Evolutionary conservation across 2,113 vertebrate species (phyloP), one percentile per base, ranked within the genome.

Genomic region (Oceanodroma tethys): DNA sequence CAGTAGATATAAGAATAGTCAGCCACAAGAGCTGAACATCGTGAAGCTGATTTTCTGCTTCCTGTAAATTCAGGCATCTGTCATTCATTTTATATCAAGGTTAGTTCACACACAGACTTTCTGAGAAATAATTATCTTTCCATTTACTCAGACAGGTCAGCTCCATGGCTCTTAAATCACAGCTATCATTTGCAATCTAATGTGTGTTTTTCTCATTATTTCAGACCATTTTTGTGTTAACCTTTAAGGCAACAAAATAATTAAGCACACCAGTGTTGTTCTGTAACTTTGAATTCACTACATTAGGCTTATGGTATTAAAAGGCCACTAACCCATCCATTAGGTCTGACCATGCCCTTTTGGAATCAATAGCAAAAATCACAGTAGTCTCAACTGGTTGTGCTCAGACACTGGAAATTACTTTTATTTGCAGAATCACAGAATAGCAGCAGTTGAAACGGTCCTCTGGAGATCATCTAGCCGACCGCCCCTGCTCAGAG

Each of bases 231-330:
- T 96, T 89, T 94, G 10, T n/a, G 23, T 66, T 95, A 88, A 95
- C 81, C 84, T 93, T 95, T 94, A 91, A 93, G 86, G 53, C 29
- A 95, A 79, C 40, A 88, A 71, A 81, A 75, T 81, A 88, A 91
- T 91, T 87, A 96, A 87, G 10, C 38, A 38, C 70, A 87, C 5
- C 26, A 30, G 42, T 81, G 36, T 52, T 87, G 40, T 50, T 83
- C 75, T 86, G 62, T 70, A 83, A 73, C 62, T 94, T 92, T 67
- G 59, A 93, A 86, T 93, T 88, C 75, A 74, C 34, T 81, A 42
- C 34, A 74, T 83, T 86, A 93, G 62, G 45, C 15, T 42, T 30
- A 11, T 36, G 5, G 9, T 67, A 81, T 83, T 88, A 73, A 66
- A 88, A 83, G 74, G 42, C 45, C 59, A 66, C 42, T 59, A 93